Base-by-base conservation (phyloP, 2,113 vertebrate species). In the Gavia stellata region DNA sequence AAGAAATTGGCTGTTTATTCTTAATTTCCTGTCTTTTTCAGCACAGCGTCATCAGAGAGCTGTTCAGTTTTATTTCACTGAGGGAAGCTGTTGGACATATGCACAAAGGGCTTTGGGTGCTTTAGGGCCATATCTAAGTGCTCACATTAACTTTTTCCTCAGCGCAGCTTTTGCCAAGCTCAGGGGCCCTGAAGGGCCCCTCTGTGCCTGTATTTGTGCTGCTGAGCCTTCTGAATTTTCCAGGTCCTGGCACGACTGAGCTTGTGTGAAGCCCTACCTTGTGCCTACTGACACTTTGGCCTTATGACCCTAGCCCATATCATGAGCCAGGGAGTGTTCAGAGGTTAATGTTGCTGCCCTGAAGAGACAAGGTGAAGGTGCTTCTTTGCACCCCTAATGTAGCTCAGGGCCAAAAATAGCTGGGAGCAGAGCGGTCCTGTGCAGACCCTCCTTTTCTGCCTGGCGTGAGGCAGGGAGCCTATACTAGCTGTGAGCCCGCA, bases 301-400 rank as follows among this genome's bases (percentile, higher is more conserved):
- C 2, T 0, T 20, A 5, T 36, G 26, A 17, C 26, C 52, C 21
- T 10, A 40, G 12, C 34, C 58, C 1, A 0, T 23, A 19, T 10
- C 3, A 4, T 24, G 52, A 79, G 36, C 80, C 28, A 20, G 67
- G 67, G 25, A 29, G n/a, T 11, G 18, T 56, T 74, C 49, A 38
- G 71, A 47, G 67, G 20, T 58, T 21, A 6, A 71, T 40, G 20
- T 9, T 73, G 28, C 25, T 90, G n/a, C 49, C 29, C n/a, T 66
- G 5, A 65, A 53, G 71, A 58, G 21, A 79, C 53, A 59, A 83
- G 23, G 52, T 49, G 28, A 63, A 63, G 58, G 26, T 62, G 45
- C 56, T 90, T 92, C 70, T 55, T 40, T 47, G 61, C 47, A 12
- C 31, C 14, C 13, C 14, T 28, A 14, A 7, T 24, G 33, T 7